A percentile compares a stretch with the other conserved stretches of the same genome.
Conservation (phyloP, 2,797 vertebrate genomes). For the Pantherophis alleghaniensis region DNA sequence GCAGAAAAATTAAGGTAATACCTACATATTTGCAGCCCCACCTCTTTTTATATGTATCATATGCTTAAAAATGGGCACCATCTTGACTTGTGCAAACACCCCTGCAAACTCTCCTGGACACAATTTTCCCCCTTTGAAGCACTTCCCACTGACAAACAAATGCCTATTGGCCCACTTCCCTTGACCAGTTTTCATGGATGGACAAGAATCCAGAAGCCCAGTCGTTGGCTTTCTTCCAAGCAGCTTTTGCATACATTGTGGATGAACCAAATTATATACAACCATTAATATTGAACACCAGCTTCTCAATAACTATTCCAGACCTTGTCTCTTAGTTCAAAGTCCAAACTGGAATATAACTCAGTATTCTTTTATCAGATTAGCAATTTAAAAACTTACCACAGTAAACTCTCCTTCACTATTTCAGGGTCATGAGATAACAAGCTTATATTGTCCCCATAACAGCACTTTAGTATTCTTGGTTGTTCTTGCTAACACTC, state of each 20-base stretch:
- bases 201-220: not conserved
- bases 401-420: not conserved
- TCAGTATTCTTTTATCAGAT: not conserved
- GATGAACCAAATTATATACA: not conserved
- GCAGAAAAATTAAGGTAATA: not conserved
- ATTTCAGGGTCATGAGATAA: not conserved
- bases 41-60: not conserved
- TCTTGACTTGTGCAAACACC: not conserved
- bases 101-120: not conserved
- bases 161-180: not conserved
- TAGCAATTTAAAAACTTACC: no score
- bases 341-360: not conserved
- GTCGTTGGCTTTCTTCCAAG: not conserved
- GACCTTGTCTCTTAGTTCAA: not conserved
- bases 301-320: not conserved
- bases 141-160: not conserved
- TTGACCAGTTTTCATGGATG: not conserved
- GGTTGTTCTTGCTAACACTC: not conserved
- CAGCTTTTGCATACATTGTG: not conserved
- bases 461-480: not conserved
- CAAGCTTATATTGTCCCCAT: not conserved
- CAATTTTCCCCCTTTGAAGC: not conserved
- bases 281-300: not conserved
- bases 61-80: not conserved
- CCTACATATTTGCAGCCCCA: not conserved